Conservation (phyloP, 2,797 vertebrate genomes). For the Epinephelus coioides region DNA sequence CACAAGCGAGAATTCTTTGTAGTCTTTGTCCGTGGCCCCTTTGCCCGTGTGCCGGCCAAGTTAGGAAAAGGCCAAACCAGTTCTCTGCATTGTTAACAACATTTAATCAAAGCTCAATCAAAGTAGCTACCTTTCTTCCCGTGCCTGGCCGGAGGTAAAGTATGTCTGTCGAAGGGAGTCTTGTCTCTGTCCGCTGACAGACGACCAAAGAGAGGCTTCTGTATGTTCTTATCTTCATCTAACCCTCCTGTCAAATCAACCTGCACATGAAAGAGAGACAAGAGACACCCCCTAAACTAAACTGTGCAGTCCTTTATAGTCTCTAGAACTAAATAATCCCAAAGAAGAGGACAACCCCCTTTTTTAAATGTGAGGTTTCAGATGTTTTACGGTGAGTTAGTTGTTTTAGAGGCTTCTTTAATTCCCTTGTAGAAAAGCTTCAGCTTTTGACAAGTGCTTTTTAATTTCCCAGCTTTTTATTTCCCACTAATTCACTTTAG, state of each 20-base stretch:
- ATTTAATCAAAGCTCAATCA: slow-evolving; percentile 90
- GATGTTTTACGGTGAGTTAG: slow-evolving; percentile 3
- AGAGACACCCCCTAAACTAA: slow-evolving; percentile 45
- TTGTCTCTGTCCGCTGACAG: slow-evolving; percentile 85
- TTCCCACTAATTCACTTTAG: slow-evolving; percentile 76
- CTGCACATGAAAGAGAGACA: slow-evolving; percentile 78
- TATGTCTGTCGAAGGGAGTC: slow-evolving; percentile 80
- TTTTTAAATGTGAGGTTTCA: slow-evolving; percentile 22
- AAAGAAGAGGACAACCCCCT: slow-evolving; percentile 1
- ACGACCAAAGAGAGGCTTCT: slow-evolving; percentile 87
- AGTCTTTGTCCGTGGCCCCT: slow-evolving; percentile 45
- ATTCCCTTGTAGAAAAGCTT: background rate
- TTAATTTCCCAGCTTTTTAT: slow-evolving; percentile 59
- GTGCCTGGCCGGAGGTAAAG: slow-evolving; percentile 84
- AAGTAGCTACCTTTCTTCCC: slow-evolving; percentile 74
- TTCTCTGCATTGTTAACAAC: slow-evolving; percentile 83
- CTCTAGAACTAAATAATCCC: slow-evolving; percentile 22
- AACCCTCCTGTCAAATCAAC: slow-evolving; percentile 84
- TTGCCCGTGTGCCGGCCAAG: slow-evolving; percentile 40
- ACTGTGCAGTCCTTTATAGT: slow-evolving; percentile 22
- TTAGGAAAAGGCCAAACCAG: slow-evolving; percentile 57
- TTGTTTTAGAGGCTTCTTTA: background rate
- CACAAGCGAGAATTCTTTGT: slow-evolving; percentile 45
- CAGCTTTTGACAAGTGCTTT: slow-evolving; percentile 34
- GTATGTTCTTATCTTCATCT: slow-evolving; percentile 90